Evolutionary conservation across 2,797 vertebrate species (phyloP).

Genomic region (Dicrostonyx torquatus): DNA sequence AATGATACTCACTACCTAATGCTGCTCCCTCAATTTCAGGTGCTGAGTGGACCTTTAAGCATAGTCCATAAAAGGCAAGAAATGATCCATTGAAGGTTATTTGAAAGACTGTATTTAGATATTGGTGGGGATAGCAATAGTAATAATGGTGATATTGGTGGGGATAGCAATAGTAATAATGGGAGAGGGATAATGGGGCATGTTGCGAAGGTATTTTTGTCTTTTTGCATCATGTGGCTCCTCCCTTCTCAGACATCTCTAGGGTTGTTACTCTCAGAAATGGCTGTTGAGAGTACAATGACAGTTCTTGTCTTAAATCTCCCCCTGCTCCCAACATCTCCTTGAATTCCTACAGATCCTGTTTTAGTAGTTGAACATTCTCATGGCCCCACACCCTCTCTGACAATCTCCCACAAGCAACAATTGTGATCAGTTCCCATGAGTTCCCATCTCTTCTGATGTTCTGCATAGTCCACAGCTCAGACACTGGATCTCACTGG

Average conservation of each 20-base stretch:
- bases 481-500: background rate
- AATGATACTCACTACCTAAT: background rate
- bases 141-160: background rate
- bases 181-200: too few species aligned
- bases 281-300: background rate
- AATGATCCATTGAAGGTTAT: background rate
- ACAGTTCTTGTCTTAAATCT: background rate
- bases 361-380: background rate
- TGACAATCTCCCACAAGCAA: background rate
- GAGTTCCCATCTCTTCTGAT: background rate
- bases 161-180: background rate
- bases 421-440: background rate
- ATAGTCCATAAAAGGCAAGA: background rate
- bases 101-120: background rate
- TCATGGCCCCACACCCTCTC: background rate
- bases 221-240: too few species aligned
- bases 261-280: background rate
- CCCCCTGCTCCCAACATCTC: background rate
- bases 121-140: too few species aligned
- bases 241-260: background rate
- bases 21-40: background rate
- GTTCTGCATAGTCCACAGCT: background rate
- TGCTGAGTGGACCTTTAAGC: background rate
- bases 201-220: background rate
- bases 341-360: background rate